phyloP scores from a whole-genome alignment of 2,888 invertebrate species.

The Dynastes grantii region DNA sequence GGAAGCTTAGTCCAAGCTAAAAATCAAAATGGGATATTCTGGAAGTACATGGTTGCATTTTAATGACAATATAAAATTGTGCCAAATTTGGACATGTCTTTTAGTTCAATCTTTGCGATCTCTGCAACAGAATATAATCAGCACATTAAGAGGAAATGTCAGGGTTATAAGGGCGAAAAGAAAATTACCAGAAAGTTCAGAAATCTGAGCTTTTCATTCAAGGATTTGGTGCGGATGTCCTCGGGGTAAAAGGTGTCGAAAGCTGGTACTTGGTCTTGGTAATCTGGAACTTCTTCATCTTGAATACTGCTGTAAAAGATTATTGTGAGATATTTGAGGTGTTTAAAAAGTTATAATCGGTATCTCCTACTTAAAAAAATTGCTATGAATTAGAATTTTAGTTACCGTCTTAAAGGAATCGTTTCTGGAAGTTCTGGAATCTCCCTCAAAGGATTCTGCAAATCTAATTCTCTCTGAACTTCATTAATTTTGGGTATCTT shows the following conservation, averaged over 20 bases:
- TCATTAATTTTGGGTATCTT: constrained; percentile 21
- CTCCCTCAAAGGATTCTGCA: constrained; percentile 26
- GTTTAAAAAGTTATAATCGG: too few relatives aligned
- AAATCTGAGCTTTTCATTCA: constrained; percentile 17
- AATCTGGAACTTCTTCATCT: constrained; percentile 19
- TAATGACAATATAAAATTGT: not conserved
- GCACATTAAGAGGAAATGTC: not conserved
- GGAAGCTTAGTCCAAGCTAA: not conserved
- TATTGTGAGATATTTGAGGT: too few relatives aligned
- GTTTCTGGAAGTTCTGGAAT: constrained; percentile 19
- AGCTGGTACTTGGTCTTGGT: constrained; percentile 1
- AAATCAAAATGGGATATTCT: not conserved
- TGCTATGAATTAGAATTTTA: not conserved
- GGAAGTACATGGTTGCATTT: not conserved
- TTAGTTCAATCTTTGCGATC: constrained; percentile 22
- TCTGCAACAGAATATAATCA: not conserved
- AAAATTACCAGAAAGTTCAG: constrained; percentile 15
- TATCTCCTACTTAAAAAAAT: too few relatives aligned
- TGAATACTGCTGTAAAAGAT: not conserved
- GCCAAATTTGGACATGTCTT: not conserved
- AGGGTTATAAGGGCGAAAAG: not conserved
- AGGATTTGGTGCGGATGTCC: not conserved
- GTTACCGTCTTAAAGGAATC: constrained; percentile 35
- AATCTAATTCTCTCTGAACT: constrained; percentile 2
- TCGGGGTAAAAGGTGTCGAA: constrained; percentile 9